These are phyloP conservation scores for Aleiodes leptofemur DNA, from an alignment of 2,888 invertebrate genomes.

Conservation along the genomic window DNA sequence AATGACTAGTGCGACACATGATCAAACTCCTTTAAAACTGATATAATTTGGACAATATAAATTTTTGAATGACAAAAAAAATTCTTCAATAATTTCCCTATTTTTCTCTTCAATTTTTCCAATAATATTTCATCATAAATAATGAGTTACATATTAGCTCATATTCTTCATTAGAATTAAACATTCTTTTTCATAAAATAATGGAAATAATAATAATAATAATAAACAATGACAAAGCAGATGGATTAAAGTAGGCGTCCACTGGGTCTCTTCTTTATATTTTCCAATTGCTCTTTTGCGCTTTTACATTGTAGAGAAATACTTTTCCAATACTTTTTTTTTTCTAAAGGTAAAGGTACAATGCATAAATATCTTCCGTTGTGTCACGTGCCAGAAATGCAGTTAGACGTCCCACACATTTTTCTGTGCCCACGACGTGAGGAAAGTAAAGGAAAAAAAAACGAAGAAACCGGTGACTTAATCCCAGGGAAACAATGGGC, in stretches of 20 bases:
- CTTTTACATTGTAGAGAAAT: too few species aligned
- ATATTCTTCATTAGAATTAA: too few species aligned
- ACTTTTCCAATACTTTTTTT: background rate
- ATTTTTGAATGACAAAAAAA: too few species aligned
- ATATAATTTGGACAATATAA: too few species aligned
- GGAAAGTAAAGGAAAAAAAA: slow-evolving; percentile 29
- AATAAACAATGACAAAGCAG: background rate
- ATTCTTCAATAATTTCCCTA: too few species aligned
- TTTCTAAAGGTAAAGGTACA: background rate
- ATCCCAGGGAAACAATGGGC: background rate
- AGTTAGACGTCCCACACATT: slow-evolving; percentile 67
- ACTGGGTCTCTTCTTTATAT: background rate
- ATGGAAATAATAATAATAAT: too few species aligned
- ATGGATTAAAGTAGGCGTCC: background rate
- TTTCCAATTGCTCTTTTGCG: background rate
- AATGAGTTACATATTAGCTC: too few species aligned
- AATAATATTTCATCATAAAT: too few species aligned
- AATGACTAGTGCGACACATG: too few species aligned
- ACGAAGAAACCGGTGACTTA: background rate
- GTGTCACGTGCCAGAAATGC: slow-evolving; percentile 70
- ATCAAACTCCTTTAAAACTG: too few species aligned
- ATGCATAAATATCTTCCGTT: slow-evolving; percentile 42
- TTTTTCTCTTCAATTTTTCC: too few species aligned
- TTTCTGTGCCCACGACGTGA: slow-evolving; percentile 47
- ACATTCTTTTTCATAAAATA: too few species aligned